A percentile compares a stretch with the other conserved stretches of the same genome.
These are phyloP conservation scores for Holcopasites calliopsidis DNA, from an alignment of 1,140 invertebrate species.

Conservation along the genomic window DNA sequence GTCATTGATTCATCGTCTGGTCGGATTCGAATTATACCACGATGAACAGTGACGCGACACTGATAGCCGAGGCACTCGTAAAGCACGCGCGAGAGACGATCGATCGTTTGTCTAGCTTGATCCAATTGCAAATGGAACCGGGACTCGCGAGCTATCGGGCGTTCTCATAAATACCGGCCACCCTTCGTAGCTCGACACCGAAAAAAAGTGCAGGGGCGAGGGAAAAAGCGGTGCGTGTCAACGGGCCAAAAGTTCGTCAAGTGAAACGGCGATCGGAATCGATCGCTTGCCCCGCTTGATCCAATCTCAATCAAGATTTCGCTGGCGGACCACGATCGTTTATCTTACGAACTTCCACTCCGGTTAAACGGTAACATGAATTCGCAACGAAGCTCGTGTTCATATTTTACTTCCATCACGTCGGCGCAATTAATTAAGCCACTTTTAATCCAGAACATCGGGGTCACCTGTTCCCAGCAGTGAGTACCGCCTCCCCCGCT, in stretches of 20 bases:
- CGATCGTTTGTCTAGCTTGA: constrained; percentile 57
- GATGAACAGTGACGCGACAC: constrained; percentile 22
- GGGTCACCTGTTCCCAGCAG: background rate
- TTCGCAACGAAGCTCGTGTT: constrained; percentile 39
- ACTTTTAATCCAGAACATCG: background rate
- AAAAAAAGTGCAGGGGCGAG: background rate
- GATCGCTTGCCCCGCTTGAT: constrained; percentile 61
- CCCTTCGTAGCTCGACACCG: constrained; percentile 18
- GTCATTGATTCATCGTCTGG: constrained; percentile 39
- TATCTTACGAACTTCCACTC: constrained; percentile 56
- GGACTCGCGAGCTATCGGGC: background rate
- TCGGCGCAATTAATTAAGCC: constrained; percentile 38
- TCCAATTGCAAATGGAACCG: constrained; percentile 55
- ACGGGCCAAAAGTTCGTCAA: constrained; percentile 13
- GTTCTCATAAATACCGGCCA: constrained; percentile 28
- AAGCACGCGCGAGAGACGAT: constrained; percentile 39
- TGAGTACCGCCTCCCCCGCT: too few relatives aligned
- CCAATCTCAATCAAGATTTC: constrained; percentile 63
- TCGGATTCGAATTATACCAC: constrained; percentile 35
- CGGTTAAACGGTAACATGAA: constrained; percentile 32
- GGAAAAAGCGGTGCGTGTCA: background rate
- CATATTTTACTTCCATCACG: constrained; percentile 49
- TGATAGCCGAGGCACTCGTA: constrained; percentile 25
- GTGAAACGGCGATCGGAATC: constrained; percentile 39
- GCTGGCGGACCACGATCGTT: constrained; percentile 42